Percentiles rank a stretch among this genome's conserved stretches.
Conservation (phyloP, 1,140 invertebrate species). For the Heliconius eleuchia region DNA sequence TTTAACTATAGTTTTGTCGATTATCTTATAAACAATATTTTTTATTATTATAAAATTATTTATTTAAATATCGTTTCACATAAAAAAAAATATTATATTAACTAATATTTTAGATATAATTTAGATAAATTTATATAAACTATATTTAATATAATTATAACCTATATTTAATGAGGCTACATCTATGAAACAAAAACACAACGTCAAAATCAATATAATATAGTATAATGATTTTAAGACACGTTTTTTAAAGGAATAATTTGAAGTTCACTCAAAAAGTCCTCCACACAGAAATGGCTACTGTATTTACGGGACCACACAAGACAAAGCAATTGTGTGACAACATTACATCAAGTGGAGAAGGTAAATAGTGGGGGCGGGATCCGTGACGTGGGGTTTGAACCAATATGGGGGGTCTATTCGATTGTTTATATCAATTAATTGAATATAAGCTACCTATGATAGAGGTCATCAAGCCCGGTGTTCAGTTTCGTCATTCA, state of each 20-base stretch:
- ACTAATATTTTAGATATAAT: too few relatives aligned
- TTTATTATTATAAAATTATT: too few relatives aligned
- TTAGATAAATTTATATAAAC: too few relatives aligned
- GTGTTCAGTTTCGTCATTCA: too few relatives aligned
- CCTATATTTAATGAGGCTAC: too few relatives aligned
- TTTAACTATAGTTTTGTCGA: too few relatives aligned
- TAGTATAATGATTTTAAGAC: background rate
- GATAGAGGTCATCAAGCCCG: too few relatives aligned
- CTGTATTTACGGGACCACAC: constrained; percentile 61
- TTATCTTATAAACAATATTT: too few relatives aligned
- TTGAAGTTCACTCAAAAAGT: constrained; percentile 5
- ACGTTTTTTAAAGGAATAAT: background rate
- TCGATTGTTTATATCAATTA: constrained; percentile 4
- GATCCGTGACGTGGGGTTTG: constrained; percentile 58
- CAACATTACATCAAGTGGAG: constrained; percentile 56
- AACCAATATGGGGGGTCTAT: constrained; percentile 43
- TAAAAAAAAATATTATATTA: too few relatives aligned
- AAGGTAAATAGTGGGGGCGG: constrained; percentile 63
- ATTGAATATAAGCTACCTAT: background rate
- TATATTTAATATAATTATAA: too few relatives aligned
- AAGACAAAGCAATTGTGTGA: constrained; percentile 64
- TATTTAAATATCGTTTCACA: too few relatives aligned
- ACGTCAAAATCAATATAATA: background rate
- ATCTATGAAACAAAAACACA: background rate
- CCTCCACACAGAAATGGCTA: constrained; percentile 33